Percentiles rank a stretch among this genome's conserved stretches.
These are phyloP conservation scores for Chiridota heheva DNA, from an alignment of 35 echinoderm and acorn worm genomes.

Conservation along the genomic window DNA sequence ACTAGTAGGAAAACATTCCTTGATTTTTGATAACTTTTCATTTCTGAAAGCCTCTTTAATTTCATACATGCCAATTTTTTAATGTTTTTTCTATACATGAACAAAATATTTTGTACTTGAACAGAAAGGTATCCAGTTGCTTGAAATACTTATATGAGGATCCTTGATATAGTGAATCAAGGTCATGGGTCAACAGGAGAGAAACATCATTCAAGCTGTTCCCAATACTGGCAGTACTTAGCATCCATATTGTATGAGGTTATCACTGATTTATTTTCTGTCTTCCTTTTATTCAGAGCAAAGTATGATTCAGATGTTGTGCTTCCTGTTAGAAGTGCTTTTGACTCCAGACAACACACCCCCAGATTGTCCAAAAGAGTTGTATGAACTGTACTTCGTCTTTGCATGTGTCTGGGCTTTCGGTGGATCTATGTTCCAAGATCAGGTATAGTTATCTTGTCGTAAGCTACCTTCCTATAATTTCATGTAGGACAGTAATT, in stretches of 20 bases:
- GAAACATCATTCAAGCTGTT: neutral
- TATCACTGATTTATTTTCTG: conserved; percentile 3
- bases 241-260: neutral
- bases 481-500: too few species aligned
- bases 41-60: too few species aligned
- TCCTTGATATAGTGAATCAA: too few species aligned
- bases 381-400: conserved; percentile 98
- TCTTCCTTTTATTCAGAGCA: conserved; percentile 71
- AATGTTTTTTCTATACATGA: too few species aligned
- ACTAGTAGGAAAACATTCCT: too few species aligned
- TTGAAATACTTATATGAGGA: too few species aligned
- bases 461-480: too few species aligned
- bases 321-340: conserved; percentile 82
- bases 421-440: conserved; percentile 98
- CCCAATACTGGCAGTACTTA: neutral
- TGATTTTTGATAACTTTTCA: too few species aligned
- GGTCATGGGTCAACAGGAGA: too few species aligned
- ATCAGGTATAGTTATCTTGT: conserved; percentile 70
- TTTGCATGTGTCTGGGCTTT: conserved; percentile 98
- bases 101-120: too few species aligned
- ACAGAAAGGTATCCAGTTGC: too few species aligned
- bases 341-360: conserved; percentile 97
- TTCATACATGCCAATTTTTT: too few species aligned
- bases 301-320: conserved; percentile 99
- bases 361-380: conserved; percentile 95